Percentiles rank a stretch among this genome's conserved stretches.
Evolutionary conservation across 2,797 vertebrate species (phyloP).

Genomic region (Cichlasoma orientale): DNA sequence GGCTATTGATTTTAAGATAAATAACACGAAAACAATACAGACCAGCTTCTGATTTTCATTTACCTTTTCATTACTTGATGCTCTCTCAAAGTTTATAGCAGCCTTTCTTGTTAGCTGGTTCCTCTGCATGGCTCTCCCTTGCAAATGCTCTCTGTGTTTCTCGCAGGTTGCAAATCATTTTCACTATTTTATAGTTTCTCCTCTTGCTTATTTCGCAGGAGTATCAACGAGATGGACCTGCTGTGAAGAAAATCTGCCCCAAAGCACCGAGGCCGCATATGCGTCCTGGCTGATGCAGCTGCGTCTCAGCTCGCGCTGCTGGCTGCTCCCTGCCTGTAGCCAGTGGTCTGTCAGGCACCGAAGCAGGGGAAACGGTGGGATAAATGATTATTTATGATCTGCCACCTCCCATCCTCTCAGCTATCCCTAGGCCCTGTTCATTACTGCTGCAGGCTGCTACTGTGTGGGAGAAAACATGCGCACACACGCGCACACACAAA

Average conservation of each 20-base stretch:
- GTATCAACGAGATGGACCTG: conserved; percentile 47
- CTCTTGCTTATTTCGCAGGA: conserved; percentile 41
- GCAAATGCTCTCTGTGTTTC: conserved; percentile 18
- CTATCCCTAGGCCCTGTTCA: conserved; percentile 82
- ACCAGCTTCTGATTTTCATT: conserved; percentile 79
- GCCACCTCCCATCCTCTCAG: conserved; percentile 83
- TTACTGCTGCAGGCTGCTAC: conserved; percentile 80
- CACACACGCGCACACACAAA: conserved; percentile 34
- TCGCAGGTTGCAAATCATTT: conserved; percentile 31
- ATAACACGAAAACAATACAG: conserved; percentile 80
- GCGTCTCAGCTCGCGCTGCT: conserved; percentile 56
- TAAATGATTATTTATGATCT: conserved; percentile 89
- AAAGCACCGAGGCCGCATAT: conserved; percentile 59
- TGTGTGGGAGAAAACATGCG: conserved; percentile 51
- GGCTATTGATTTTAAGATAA: conserved; percentile 84
- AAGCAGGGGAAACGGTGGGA: conserved; percentile 77
- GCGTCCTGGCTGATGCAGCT: conserved; percentile 65
- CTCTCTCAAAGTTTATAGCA: conserved; percentile 39
- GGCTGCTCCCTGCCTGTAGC: conserved; percentile 62
- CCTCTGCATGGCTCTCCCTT: background rate
- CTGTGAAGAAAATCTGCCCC: conserved; percentile 63
- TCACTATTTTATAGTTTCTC: conserved; percentile 37
- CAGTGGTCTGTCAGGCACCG: conserved; percentile 76
- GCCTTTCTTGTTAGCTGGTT: conserved; percentile 1
- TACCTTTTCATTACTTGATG: conserved; percentile 75